Evolutionary conservation across 2,888 invertebrate genomes (phyloP), one percentile per base, ranked within the genome.

Genomic region (Hirtodrosophila cameraria): DNA sequence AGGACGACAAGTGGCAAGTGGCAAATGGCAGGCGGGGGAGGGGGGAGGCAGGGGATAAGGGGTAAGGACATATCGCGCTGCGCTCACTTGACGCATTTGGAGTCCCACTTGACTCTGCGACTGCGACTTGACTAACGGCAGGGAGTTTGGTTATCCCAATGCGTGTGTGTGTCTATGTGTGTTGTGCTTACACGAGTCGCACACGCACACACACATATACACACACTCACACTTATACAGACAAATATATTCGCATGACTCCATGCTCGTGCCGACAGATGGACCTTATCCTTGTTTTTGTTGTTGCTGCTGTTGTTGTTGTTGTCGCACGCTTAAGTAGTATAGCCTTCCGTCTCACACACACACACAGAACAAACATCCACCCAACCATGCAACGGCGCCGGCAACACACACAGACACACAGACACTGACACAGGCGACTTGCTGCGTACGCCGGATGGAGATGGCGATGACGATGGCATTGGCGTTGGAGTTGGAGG

Each of bases 321-420:
- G 60, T 48, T 68, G 73, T 75, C 66, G 72, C 81, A 76, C 75
- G 69, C 77, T 75, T 75, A 68, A 75, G 75, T 75, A 76, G 65
- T 66, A 76, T 53, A 49, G 53, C 41, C 70, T 57, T 55, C 68
- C 59, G 41, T 16, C 45, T 9, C 50, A 16, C 23, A 39, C 39
- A 38, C 48, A 31, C 23, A 25, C 20, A 57, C 7, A 13, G 6
- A 16, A 27, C 33, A 39, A 28, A 13, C 38, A 35, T 16, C 42
- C 36, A 31, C 49, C 36, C 33, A 39, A n/a, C 23, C 41, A 58
- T 16, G 31, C 45, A 18, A 25, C 54, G 46, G 39, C 65, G 57
- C 43, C 49, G 49, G 39, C 55, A 62, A 45, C 43, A 45, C 43
- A 59, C 48, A 61, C n/a, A n/a, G n/a, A n/a, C 43, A 65, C 48